Conservation (phyloP, 2,113 vertebrate species). For the Phasianus colchicus region DNA sequence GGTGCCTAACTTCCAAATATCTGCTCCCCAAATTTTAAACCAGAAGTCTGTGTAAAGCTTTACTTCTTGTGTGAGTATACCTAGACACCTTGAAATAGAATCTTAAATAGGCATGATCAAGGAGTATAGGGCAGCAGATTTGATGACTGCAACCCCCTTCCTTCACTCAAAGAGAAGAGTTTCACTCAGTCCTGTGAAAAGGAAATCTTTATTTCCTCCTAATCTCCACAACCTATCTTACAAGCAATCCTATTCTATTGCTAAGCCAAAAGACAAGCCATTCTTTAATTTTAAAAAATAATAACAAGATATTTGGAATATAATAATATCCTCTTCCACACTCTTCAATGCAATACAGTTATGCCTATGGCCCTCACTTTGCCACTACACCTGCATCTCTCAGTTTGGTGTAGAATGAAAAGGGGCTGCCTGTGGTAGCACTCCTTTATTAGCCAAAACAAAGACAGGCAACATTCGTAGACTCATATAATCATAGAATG, state of each 20-base stretch:
- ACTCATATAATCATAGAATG: no score
- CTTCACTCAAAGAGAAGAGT: not conserved
- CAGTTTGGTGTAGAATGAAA: not conserved
- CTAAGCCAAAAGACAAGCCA: not conserved
- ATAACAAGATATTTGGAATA: not conserved
- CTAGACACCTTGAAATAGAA: not conserved
- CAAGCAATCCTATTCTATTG: not conserved
- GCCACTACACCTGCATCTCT: not conserved
- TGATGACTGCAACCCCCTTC: not conserved
- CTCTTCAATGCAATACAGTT: not conserved
- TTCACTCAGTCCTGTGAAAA: not conserved
- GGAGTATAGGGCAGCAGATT: not conserved
- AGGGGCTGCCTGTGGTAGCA: rapidly evolving
- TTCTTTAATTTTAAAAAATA: not conserved
- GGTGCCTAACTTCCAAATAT: not conserved
- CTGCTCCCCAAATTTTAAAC: not conserved
- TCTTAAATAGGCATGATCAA: not conserved
- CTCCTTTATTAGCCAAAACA: not conserved
- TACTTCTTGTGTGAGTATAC: not conserved
- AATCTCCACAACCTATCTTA: not conserved
- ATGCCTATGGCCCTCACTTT: not conserved
- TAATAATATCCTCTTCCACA: not conserved
- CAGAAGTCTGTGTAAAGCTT: not conserved
- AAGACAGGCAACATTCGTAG: not conserved
- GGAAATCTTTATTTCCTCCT: not conserved